These are phyloP conservation scores for Sebastes vulpes DNA, from an alignment of 2,797 vertebrate genomes.

Conservation along the genomic window DNA sequence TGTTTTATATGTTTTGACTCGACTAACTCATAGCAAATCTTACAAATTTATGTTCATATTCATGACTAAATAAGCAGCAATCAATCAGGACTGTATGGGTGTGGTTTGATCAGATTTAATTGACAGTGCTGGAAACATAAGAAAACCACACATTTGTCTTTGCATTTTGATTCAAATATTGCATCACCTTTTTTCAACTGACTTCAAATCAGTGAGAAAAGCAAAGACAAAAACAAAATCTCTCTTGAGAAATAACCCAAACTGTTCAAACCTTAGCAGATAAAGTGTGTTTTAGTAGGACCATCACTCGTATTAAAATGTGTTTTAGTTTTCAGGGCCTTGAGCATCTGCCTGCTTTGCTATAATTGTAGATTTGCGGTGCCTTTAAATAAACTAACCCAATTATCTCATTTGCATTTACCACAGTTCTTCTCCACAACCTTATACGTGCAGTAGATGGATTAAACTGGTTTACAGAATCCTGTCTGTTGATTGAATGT, in stretches of 20 bases:
- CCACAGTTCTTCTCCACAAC: background rate
- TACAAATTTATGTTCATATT: background rate
- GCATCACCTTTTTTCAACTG: background rate
- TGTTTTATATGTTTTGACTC: background rate
- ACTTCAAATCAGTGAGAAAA: background rate
- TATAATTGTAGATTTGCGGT: background rate
- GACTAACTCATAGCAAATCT: background rate
- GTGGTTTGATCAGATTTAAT: background rate
- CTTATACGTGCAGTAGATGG: background rate
- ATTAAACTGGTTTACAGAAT: slow-evolving; percentile 20
- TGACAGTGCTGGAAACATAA: background rate
- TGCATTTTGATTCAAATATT: background rate
- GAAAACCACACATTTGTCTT: background rate
- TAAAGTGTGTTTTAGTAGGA: background rate
- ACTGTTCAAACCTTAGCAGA: background rate
- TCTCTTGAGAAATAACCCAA: background rate
- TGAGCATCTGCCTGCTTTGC: background rate
- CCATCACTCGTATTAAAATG: background rate
- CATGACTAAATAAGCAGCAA: background rate
- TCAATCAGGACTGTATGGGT: background rate
- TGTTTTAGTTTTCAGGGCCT: background rate
- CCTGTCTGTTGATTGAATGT: slow-evolving; percentile 11
- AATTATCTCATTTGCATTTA: slow-evolving; percentile 13
- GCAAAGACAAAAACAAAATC: background rate
- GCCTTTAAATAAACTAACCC: background rate